Base-by-base conservation (phyloP, 2,888 invertebrate genomes). In the Mylabris sibirica region DNA sequence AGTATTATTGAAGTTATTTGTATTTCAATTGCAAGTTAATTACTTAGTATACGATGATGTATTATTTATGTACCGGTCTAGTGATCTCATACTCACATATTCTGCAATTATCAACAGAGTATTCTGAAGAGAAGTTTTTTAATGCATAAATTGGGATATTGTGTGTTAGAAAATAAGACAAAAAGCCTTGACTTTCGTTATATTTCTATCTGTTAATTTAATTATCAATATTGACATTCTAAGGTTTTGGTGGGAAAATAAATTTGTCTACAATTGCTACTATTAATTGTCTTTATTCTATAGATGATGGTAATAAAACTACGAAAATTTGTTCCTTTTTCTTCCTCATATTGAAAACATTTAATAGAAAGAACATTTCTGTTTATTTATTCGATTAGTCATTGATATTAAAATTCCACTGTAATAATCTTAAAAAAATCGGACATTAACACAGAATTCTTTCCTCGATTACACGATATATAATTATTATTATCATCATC, bases 1-100 rank as follows among this genome's bases (percentile, higher is more conserved):
- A 12, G 53, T 9, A 53, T 53, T 22, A 53, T 22, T 49, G 30
- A 30, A 30, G 30, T 30, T 53, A 22, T 53, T 17, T 49, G n/a
- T 53, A 22, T 53, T 24, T 9, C 53, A 24, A 53, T 53, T 53
- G 53, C 53, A 24, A 53, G 53, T 24, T 53, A 53, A 53, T 53
- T 53, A 22, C 22, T 49, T 49, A 2, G 41, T 12, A 44, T 44
- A 44, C 14, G 17, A 17, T 44, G 49, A 49, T 49, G 49, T n/a
- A n/a, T n/a, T 30, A 30, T 8, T 30, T 30, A n/a, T n/a, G 30
- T 24, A 53, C 22, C 24, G 53, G 53, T 53, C 53, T 53, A 53
- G 24, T 53, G 53, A 12, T 53, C 11, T 53, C 20, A 22, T 53
- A 22, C 11, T 9, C 12, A 53, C 17, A 22, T 53, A 53, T 30